These are phyloP conservation scores for Garrulus glandarius DNA, from an alignment of 2,797 vertebrate genomes.

Conservation along the genomic window DNA sequence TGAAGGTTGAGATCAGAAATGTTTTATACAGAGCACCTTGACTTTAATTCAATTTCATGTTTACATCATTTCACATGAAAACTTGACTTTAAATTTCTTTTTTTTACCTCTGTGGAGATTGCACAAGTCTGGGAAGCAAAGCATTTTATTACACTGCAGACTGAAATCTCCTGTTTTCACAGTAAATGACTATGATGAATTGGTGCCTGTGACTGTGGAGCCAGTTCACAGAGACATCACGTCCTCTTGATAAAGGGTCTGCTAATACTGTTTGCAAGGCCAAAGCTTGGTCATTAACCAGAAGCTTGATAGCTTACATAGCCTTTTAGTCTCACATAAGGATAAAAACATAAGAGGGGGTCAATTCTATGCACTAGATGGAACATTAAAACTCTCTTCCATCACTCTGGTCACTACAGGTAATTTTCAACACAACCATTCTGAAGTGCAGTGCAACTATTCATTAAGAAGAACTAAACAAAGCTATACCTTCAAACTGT, in stretches of 20 bases:
- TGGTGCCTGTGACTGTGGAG: neutral
- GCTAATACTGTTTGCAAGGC: conserved; percentile 18
- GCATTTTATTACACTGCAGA: neutral
- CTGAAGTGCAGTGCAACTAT: neutral
- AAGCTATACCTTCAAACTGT: neutral
- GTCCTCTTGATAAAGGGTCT: neutral
- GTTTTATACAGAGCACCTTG: neutral
- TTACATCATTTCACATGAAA: neutral
- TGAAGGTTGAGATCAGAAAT: neutral
- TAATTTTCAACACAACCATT: neutral
- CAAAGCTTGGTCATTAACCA: neutral
- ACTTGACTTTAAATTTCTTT: neutral
- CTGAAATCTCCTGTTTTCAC: conserved; percentile 20
- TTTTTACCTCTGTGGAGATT: neutral
- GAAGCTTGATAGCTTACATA: neutral
- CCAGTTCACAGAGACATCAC: neutral
- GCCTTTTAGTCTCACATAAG: neutral
- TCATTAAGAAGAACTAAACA: neutral
- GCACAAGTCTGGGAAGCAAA: neutral
- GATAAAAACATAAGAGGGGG: neutral
- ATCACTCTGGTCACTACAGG: neutral
- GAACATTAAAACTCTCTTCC: neutral
- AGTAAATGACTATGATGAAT: conserved; percentile 31
- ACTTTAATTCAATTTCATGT: conserved; percentile 5
- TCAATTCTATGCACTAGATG: neutral